These are phyloP conservation scores for Phania funesta DNA, from an alignment of 2,888 invertebrate genomes.

Conservation along the genomic window DNA sequence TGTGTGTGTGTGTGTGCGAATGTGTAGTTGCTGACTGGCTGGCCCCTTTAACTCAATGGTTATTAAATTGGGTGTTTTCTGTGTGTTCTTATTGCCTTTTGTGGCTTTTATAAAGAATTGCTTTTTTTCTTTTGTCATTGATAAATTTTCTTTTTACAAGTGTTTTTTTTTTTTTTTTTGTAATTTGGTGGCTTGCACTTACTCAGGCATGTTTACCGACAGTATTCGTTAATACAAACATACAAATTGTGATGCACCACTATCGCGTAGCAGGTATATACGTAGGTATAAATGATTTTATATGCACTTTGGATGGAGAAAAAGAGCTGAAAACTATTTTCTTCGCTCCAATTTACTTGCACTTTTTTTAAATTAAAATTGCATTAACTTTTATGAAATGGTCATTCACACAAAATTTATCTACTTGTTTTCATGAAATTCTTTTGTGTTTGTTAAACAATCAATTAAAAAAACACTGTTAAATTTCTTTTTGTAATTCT, in stretches of 20 bases:
- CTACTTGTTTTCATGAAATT: slow-evolving; percentile 29
- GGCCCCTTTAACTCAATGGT: slow-evolving; percentile 20
- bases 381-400: slow-evolving; percentile 24
- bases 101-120: slow-evolving; percentile 11
- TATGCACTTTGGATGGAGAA: slow-evolving; percentile 46
- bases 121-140: slow-evolving; percentile 35
- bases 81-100: slow-evolving; percentile 16
- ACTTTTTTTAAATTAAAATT: neutral
- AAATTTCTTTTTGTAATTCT: slow-evolving; percentile 36
- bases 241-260: slow-evolving; percentile 52
- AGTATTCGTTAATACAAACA: slow-evolving; percentile 6
- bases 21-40: slow-evolving; percentile 11
- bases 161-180: slow-evolving; percentile 21
- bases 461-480: slow-evolving; percentile 30
- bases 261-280: slow-evolving; percentile 48
- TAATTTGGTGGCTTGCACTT: slow-evolving; percentile 43
- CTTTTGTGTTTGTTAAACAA: slow-evolving; percentile 42
- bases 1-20: neutral
- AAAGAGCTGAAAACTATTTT: neutral
- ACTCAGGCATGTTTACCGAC: slow-evolving; percentile 34
- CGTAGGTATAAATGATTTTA: slow-evolving; percentile 54
- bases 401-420: slow-evolving; percentile 42
- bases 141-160: slow-evolving; percentile 23
- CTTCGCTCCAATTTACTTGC: slow-evolving; percentile 17
- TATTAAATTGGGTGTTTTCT: neutral